A percentile compares a stretch with the other conserved stretches of the same genome.
Evolutionary conservation across 2,113 vertebrate genomes (phyloP).

Genomic region (Elaphurus davidianus): DNA sequence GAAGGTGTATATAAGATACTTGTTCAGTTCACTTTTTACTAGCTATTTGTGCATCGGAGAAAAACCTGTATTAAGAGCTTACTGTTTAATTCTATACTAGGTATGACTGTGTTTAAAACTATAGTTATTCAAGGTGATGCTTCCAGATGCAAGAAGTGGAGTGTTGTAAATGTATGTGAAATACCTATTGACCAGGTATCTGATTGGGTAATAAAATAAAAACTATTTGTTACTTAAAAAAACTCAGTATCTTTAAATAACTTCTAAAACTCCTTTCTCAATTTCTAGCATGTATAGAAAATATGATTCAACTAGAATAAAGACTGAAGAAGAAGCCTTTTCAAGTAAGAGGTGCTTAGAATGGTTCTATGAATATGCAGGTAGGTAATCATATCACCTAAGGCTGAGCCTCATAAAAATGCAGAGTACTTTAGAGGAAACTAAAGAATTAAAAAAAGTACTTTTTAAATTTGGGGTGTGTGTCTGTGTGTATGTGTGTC

Average conservation of each 20-base stretch:
- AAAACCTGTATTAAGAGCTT: neutral
- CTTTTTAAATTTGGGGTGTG: conserved; percentile 72
- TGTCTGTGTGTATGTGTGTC: conserved; percentile 82
- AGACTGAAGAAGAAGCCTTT: conserved; percentile 93
- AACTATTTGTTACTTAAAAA: conserved; percentile 5
- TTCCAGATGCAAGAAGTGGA: neutral
- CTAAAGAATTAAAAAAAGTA: neutral
- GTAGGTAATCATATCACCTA: conserved; percentile 77
- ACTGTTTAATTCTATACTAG: neutral
- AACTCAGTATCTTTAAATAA: conserved; percentile 45
- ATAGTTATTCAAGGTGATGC: neutral
- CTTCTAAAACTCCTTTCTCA: conserved; percentile 49
- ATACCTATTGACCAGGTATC: neutral
- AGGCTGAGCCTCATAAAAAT: neutral
- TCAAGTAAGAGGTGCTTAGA: conserved; percentile 98
- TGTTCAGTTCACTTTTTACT: neutral
- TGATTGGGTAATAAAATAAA: conserved; percentile 21
- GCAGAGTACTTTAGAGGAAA: neutral
- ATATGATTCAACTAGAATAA: conserved; percentile 93
- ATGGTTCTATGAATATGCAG: conserved; percentile 99
- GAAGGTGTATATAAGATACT: neutral
- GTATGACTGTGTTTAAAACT: neutral
- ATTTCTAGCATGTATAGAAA: conserved; percentile 94
- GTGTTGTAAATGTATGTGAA: conserved; percentile 6
- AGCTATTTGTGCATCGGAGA: neutral